A percentile compares a stretch with the other conserved stretches of the same genome.
phyloP scores from a whole-genome alignment of 1,140 invertebrate species.

The Homalodisca vitripennis region DNA sequence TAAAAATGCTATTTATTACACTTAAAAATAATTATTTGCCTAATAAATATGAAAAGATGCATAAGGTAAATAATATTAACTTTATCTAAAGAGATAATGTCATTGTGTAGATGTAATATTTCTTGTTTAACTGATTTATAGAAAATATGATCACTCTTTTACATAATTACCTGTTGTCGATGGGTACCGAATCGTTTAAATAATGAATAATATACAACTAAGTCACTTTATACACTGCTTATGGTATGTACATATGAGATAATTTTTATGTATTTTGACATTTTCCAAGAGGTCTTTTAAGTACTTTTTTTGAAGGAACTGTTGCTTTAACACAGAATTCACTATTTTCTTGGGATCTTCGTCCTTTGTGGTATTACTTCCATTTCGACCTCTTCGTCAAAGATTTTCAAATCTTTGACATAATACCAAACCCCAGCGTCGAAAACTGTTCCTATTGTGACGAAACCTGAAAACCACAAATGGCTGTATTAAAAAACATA shows the following conservation, averaged over 20 bases:
- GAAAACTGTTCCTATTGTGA: slow-evolving; percentile 43
- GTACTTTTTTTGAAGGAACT: background rate
- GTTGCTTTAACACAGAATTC: background rate
- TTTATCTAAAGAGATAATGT: too few species aligned
- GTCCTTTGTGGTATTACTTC: slow-evolving; percentile 27
- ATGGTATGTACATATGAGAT: too few species aligned
- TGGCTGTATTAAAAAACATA: too few species aligned
- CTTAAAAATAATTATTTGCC: too few species aligned
- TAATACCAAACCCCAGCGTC: slow-evolving; percentile 58
- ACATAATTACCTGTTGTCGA: too few species aligned
- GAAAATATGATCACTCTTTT: too few species aligned
- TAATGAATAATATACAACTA: background rate
- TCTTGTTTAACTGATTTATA: too few species aligned
- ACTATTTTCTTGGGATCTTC: slow-evolving; percentile 11
- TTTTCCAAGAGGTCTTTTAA: slow-evolving; percentile 3
- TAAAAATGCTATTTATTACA: too few species aligned
- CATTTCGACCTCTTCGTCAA: slow-evolving; percentile 54
- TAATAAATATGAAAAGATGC: too few species aligned
- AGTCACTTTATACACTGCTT: background rate
- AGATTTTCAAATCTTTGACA: slow-evolving; percentile 56
- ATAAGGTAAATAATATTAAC: too few species aligned
- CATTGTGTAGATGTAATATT: too few species aligned
- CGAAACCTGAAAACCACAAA: slow-evolving; percentile 28
- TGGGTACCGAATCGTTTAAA: too few species aligned
- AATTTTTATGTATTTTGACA: background rate